phyloP scores from a whole-genome alignment of 2,888 invertebrate species.

The Cataglyphis rosenhaueri region DNA sequence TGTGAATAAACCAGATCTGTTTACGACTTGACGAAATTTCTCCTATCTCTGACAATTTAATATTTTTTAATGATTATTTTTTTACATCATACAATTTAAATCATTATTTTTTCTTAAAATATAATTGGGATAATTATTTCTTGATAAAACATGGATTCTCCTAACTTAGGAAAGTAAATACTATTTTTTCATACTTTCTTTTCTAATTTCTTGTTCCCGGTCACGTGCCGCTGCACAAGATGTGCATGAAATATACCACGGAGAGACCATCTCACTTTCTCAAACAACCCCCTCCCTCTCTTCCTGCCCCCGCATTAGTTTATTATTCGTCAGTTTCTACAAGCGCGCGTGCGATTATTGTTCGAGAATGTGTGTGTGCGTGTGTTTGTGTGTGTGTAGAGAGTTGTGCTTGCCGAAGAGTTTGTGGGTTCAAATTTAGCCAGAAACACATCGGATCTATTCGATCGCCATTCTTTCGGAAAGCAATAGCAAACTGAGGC shows the following conservation, averaged over 20 bases:
- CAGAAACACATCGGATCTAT: no score
- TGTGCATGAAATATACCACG: slow-evolving; percentile 11
- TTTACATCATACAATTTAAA: neutral
- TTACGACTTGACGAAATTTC: neutral
- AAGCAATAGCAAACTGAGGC: no score
- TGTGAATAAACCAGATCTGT: neutral
- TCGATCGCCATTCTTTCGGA: no score
- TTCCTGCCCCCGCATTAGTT: slow-evolving; percentile 34
- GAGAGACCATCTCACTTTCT: slow-evolving; percentile 45
- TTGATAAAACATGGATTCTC: neutral
- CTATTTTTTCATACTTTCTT: slow-evolving; percentile 24
- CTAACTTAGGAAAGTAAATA: neutral
- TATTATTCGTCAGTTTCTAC: slow-evolving; percentile 53
- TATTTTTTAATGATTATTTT: neutral
- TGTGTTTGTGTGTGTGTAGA: no score
- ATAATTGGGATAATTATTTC: slow-evolving; percentile 21
- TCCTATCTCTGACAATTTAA: neutral
- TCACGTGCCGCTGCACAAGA: slow-evolving; percentile 49
- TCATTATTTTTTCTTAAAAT: neutral
- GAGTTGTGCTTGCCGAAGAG: no score
- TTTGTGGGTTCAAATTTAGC: no score
- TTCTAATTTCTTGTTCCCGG: slow-evolving; percentile 34
- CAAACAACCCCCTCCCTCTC: neutral
- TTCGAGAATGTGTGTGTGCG: neutral
- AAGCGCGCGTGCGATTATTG: slow-evolving; percentile 46